Conservation (phyloP, 2,113 vertebrate species). For the Tursiops truncatus region DNA sequence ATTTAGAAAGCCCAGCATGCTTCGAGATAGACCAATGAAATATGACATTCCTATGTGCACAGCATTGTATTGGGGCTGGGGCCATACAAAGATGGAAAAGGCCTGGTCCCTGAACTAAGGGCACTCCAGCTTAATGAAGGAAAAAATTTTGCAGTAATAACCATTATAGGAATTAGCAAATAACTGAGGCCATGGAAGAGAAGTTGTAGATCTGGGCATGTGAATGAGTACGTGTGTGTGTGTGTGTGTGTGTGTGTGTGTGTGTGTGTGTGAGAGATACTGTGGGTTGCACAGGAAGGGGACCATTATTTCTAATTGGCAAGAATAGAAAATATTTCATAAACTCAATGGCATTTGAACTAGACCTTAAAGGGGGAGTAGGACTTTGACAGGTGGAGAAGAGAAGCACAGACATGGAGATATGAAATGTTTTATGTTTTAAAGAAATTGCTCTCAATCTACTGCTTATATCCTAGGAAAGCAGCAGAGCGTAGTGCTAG, state of each 20-base stretch:
- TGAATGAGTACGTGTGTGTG: background rate
- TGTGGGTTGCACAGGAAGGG: background rate
- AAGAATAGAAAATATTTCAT: background rate
- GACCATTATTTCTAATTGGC: background rate
- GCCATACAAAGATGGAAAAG: background rate
- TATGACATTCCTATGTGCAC: background rate
- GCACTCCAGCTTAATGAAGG: background rate
- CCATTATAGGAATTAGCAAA: background rate
- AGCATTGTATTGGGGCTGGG: background rate
- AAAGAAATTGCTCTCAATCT: background rate
- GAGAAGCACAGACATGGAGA: background rate
- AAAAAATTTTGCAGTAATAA: background rate
- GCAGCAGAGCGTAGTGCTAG: background rate
- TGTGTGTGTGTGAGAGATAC: background rate
- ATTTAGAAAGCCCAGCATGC: background rate
- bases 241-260: background rate
- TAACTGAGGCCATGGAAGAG: background rate
- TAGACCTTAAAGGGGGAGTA: background rate
- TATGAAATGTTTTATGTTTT: background rate
- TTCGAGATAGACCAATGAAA: background rate
- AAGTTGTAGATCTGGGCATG: background rate
- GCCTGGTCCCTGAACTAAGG: background rate
- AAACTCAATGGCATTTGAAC: background rate
- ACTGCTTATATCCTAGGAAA: background rate
- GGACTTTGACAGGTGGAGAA: background rate